A percentile compares a stretch with the other conserved stretches of the same genome.
Evolutionary conservation across 2,888 invertebrate genomes (phyloP).

Genomic region (Ganaspis brasiliensis): DNA sequence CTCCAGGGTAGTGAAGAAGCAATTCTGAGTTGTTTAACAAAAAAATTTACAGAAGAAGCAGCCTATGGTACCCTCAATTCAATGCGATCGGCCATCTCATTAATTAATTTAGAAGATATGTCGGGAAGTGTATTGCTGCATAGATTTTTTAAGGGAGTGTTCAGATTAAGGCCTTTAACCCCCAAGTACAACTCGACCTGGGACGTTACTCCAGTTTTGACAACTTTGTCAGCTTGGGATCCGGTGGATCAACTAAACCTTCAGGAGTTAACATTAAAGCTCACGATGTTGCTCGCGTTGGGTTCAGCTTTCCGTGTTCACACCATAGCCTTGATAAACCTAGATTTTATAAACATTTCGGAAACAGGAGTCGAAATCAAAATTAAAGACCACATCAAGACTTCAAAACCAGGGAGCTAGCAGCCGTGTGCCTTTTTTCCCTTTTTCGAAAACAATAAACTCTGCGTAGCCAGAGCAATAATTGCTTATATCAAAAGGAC

Average conservation of each 20-base stretch:
- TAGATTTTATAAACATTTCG: conserved; percentile 31
- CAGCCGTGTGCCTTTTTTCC: conserved; percentile 46
- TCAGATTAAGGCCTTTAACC: conserved; percentile 46
- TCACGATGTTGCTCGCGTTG: conserved; percentile 30
- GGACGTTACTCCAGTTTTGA: conserved; percentile 49
- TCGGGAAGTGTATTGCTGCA: conserved; percentile 17
- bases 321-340: conserved; percentile 47
- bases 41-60: not conserved
- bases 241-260: not conserved
- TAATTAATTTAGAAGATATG: conserved; percentile 43
- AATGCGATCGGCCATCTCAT: conserved; percentile 51
- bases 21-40: too few species aligned
- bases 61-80: conserved; percentile 48
- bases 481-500: conserved; percentile 46
- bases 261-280: not conserved
- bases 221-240: conserved; percentile 26
- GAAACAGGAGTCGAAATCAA: conserved; percentile 59
- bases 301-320: conserved; percentile 36
- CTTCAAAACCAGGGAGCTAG: conserved; percentile 49
- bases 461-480: conserved; percentile 49
- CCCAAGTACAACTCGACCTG: conserved; percentile 52
- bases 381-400: conserved; percentile 55
- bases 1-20: too few species aligned
- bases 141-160: conserved; percentile 56
- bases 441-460: conserved; percentile 43